These are phyloP conservation scores for Morinoia aosen DNA, from an alignment of 2,888 invertebrate genomes.

Conservation along the genomic window DNA sequence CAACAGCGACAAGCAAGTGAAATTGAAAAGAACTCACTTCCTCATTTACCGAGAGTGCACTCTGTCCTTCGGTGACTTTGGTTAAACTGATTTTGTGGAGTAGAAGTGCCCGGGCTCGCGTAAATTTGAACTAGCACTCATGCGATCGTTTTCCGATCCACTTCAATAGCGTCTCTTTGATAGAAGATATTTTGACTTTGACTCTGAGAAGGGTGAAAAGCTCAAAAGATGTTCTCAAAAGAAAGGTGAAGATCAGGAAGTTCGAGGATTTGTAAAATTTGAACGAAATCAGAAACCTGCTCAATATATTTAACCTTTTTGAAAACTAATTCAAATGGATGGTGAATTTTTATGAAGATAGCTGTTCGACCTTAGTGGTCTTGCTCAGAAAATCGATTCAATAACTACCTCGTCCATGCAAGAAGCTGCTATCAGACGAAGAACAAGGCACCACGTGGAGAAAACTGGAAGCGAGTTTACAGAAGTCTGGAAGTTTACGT, in stretches of 20 bases:
- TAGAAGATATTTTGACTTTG: conserved; percentile 18
- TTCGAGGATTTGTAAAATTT: not conserved
- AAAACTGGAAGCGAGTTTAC: not conserved
- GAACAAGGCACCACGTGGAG: not conserved
- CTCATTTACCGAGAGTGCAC: not conserved
- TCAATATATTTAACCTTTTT: not conserved
- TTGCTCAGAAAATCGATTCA: no score
- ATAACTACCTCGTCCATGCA: not conserved
- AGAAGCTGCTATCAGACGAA: not conserved
- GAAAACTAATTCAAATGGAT: not conserved
- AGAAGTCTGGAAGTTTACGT: not conserved
- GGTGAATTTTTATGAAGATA: not conserved
- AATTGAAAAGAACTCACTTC: not conserved
- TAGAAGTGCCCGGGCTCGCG: not conserved
- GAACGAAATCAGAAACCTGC: not conserved
- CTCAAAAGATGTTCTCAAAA: not conserved
- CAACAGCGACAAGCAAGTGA: not conserved
- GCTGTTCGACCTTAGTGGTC: not conserved
- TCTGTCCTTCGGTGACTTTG: not conserved
- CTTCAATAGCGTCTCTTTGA: conserved; percentile 23
- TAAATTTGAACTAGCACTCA: conserved; percentile 18
- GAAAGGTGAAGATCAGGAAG: not conserved
- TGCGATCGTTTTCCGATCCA: conserved; percentile 41
- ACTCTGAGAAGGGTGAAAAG: not conserved
- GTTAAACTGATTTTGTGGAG: not conserved